Evolutionary conservation across 2,797 vertebrate species (phyloP).

Genomic region (Cossypha niveicapilla): DNA sequence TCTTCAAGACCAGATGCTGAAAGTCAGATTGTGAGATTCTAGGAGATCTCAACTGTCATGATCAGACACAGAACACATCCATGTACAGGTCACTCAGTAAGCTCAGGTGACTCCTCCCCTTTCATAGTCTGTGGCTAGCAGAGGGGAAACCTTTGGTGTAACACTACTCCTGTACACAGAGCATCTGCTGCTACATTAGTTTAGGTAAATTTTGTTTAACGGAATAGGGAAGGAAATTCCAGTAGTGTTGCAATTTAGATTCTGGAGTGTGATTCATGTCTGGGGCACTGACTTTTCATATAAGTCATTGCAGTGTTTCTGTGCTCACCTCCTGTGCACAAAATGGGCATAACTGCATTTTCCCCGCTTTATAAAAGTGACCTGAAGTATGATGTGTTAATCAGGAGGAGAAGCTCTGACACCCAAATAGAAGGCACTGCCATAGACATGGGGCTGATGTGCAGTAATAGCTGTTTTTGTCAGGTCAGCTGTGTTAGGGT

Average conservation of each 20-base stretch:
- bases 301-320: neutral
- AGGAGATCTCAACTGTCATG: neutral
- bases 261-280: neutral
- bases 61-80: neutral
- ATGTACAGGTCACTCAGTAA: neutral
- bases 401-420: neutral
- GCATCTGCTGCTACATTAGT: neutral
- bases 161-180: neutral
- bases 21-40: neutral
- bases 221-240: neutral
- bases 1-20: neutral
- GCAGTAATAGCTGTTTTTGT: neutral
- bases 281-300: neutral
- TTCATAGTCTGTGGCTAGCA: neutral
- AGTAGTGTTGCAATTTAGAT: neutral
- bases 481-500: neutral
- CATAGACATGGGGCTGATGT: neutral
- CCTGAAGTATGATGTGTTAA: neutral
- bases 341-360: neutral
- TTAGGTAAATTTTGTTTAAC: neutral
- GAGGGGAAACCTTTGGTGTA: neutral
- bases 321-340: neutral
- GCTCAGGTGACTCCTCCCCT: neutral
- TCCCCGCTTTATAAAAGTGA: neutral
- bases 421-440: neutral